phyloP scores from a whole-genome alignment of 2,797 vertebrate species.

The Delichon dasypus region DNA sequence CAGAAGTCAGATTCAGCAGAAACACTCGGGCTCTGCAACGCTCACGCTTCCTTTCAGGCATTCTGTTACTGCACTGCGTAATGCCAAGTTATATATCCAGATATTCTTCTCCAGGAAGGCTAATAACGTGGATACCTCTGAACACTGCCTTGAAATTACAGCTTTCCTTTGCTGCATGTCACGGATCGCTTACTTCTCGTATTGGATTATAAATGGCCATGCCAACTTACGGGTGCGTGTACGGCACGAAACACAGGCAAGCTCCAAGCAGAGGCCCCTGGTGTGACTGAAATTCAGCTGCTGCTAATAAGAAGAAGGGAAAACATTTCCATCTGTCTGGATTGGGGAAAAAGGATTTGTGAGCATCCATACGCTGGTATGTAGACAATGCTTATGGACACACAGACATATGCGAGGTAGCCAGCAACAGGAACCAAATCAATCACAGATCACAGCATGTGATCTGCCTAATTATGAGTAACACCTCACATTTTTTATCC shows the following conservation, averaged over 20 bases:
- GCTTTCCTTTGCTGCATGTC: slow-evolving; percentile 13
- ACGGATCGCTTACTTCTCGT: slow-evolving; percentile 13
- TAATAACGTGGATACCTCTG: neutral
- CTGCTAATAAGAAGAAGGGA: slow-evolving; percentile 43
- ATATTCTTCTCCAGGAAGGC: neutral
- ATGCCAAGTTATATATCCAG: neutral
- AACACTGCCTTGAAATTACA: slow-evolving; percentile 15
- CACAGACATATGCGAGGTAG: slow-evolving; percentile 30
- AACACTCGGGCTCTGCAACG: neutral
- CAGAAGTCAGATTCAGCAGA: neutral
- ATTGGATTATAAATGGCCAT: slow-evolving; percentile 41
- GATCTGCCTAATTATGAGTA: slow-evolving; percentile 72
- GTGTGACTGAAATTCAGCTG: slow-evolving; percentile 50
- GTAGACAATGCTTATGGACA: slow-evolving; percentile 57
- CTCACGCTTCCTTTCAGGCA: neutral
- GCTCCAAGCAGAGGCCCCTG: slow-evolving; percentile 40
- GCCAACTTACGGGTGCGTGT: neutral
- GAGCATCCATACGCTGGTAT: slow-evolving; percentile 55
- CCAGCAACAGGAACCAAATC: slow-evolving; percentile 50
- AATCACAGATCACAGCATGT: slow-evolving; percentile 66
- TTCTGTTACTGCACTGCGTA: neutral
- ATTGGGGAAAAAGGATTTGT: slow-evolving; percentile 6
- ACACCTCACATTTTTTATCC: slow-evolving; percentile 66
- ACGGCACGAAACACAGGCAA: neutral
- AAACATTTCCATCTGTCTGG: slow-evolving; percentile 63